Conservation (phyloP, 2,888 invertebrate genomes). For the Hylaea fasciaria region DNA sequence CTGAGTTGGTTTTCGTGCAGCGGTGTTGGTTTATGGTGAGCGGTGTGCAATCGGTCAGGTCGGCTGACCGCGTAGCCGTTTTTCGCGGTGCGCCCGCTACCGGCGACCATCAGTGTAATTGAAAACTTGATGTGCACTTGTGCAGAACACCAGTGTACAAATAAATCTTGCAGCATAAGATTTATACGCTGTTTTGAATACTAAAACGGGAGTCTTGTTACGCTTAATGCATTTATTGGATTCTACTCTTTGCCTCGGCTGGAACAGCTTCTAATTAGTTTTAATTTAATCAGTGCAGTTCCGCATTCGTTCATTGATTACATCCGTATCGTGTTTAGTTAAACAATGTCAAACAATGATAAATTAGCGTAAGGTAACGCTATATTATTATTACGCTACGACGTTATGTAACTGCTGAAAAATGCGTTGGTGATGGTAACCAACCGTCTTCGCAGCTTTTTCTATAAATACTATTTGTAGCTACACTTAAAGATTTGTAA, state of each 20-base stretch:
- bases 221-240: conserved; percentile 21
- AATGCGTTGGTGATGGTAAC: no score
- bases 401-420: no score
- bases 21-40: conserved; percentile 51
- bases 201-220: conserved; percentile 20
- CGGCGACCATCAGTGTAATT: conserved; percentile 81
- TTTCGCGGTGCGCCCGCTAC: conserved; percentile 74
- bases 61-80: conserved; percentile 74
- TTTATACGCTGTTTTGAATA: conserved; percentile 43
- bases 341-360: no score
- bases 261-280: conserved; percentile 9
- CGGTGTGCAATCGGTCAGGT: conserved; percentile 75
- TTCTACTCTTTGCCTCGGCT: conserved; percentile 10
- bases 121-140: conserved; percentile 83
- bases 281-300: conserved; percentile 5
- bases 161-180: conserved; percentile 68
- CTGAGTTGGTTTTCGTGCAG: conserved; percentile 60
- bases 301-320: not conserved
- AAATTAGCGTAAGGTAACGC: no score
- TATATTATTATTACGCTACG: no score
- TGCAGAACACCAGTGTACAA: conserved; percentile 73
- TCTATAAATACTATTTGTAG: no score
- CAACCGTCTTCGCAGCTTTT: no score
- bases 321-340: not conserved
- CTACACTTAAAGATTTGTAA: not conserved